These are phyloP conservation scores for Eristalis arbustorum DNA, from an alignment of 2,888 invertebrate species.

Conservation along the genomic window DNA sequence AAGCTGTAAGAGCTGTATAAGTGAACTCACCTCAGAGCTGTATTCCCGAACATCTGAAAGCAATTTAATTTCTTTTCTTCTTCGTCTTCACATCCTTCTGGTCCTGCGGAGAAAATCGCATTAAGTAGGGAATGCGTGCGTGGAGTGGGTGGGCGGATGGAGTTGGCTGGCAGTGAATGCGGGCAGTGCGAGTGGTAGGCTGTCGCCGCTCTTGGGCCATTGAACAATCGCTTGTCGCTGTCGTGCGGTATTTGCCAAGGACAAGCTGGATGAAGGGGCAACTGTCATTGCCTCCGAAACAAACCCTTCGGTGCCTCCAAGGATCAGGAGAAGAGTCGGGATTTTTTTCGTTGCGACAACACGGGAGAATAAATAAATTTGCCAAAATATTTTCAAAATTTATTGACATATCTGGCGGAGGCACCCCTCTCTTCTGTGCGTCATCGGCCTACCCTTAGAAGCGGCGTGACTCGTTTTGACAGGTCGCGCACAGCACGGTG, in stretches of 20 bases:
- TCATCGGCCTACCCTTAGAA: background rate
- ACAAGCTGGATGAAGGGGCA: slow-evolving; percentile 59
- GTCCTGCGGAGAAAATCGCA: slow-evolving; percentile 39
- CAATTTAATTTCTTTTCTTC: slow-evolving; percentile 32
- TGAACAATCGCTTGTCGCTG: slow-evolving; percentile 57
- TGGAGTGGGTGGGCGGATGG: too few species aligned
- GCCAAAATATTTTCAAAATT: slow-evolving; percentile 65
- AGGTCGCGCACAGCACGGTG: slow-evolving; percentile 8
- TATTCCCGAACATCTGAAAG: slow-evolving; percentile 26
- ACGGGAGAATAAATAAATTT: slow-evolving; percentile 65
- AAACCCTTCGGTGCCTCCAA: background rate
- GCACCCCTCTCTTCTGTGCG: background rate
- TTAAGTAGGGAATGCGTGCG: slow-evolving; percentile 36
- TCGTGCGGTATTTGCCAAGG: slow-evolving; percentile 56
- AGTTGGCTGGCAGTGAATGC: too few species aligned
- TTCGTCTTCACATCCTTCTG: background rate
- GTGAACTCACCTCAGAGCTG: slow-evolving; percentile 17
- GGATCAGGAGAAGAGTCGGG: background rate
- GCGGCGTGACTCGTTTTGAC: background rate
- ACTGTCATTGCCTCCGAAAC: slow-evolving; percentile 42
- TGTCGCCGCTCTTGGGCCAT: background rate
- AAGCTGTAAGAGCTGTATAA: background rate
- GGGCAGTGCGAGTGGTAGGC: background rate
- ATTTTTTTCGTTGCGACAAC: slow-evolving; percentile 39
- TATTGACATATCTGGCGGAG: slow-evolving; percentile 52